phyloP scores from a whole-genome alignment of 2,797 vertebrate species.

The Sebastes hubbsi region DNA sequence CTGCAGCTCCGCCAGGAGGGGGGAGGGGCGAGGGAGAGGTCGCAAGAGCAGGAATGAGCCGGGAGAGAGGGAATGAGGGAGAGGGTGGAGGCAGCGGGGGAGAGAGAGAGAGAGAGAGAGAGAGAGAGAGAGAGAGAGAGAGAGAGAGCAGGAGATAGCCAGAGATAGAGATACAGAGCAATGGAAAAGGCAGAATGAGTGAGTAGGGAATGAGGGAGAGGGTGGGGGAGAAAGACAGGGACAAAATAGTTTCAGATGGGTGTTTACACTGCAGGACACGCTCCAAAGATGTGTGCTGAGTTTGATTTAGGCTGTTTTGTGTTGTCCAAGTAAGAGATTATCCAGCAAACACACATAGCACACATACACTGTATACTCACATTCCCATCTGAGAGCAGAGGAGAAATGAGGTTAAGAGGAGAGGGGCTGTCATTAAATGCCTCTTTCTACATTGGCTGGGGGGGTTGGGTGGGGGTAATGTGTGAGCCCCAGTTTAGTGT shows the following conservation, averaged over 20 bases:
- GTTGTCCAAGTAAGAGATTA: constrained; percentile 24
- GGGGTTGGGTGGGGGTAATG: not conserved
- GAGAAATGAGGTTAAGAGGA: constrained; percentile 50
- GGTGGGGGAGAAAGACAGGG: constrained; percentile 20
- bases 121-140: constrained; percentile 14
- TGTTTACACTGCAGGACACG: constrained; percentile 57
- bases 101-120: not conserved
- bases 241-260: constrained; percentile 61
- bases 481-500: constrained; percentile 68
- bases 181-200: constrained; percentile 46
- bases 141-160: constrained; percentile 50
- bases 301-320: constrained; percentile 34
- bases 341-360: constrained; percentile 9
- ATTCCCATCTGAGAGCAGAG: constrained; percentile 33
- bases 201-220: constrained; percentile 30
- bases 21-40: constrained; percentile 67
- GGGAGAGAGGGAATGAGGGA: constrained; percentile 41
- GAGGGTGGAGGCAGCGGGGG: constrained; percentile 61
- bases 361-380: not conserved
- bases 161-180: constrained; percentile 51
- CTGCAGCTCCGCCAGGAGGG: constrained; percentile 72
- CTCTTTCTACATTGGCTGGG: constrained; percentile 11
- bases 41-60: constrained; percentile 69
- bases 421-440: constrained; percentile 52
- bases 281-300: constrained; percentile 37